Percentiles rank a stretch among this genome's conserved stretches.
These are phyloP conservation scores for Drosophila infuscata DNA, from an alignment of 2,888 invertebrate species.

Conservation along the genomic window DNA sequence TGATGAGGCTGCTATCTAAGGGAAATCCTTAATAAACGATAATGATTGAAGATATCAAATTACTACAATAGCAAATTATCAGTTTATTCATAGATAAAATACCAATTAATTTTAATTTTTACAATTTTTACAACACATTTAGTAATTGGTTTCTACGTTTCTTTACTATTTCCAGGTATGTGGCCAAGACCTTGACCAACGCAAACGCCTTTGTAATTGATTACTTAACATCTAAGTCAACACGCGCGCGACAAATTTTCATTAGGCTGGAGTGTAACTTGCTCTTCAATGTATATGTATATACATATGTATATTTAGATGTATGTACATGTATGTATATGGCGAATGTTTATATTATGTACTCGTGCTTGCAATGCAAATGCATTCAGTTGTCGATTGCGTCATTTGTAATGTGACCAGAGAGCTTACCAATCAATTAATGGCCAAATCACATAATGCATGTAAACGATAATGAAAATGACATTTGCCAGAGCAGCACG, in stretches of 20 bases:
- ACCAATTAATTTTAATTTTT: neutral
- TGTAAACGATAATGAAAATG: slow-evolving; percentile 78
- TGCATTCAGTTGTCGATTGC: slow-evolving; percentile 47
- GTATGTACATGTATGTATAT: neutral
- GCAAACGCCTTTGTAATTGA: slow-evolving; percentile 30
- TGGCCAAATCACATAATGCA: slow-evolving; percentile 78
- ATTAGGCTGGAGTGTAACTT: slow-evolving; percentile 45
- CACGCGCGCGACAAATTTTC: slow-evolving; percentile 42
- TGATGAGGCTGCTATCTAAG: neutral
- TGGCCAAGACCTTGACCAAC: slow-evolving; percentile 45
- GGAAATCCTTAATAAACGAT: neutral
- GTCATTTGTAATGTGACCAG: slow-evolving; percentile 52
- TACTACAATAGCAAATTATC: neutral
- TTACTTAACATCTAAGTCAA: slow-evolving; percentile 65
- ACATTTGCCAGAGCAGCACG: slow-evolving; percentile 54
- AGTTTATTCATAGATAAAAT: neutral
- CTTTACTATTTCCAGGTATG: slow-evolving; percentile 48
- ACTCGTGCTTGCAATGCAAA: slow-evolving; percentile 30
- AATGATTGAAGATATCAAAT: neutral
- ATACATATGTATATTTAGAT: too few species aligned
- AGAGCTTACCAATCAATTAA: slow-evolving; percentile 72
- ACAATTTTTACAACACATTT: neutral
- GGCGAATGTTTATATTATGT: slow-evolving; percentile 8
- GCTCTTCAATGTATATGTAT: neutral
- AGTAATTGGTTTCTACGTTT: slow-evolving; percentile 9